These are phyloP conservation scores for Pissodes strobi DNA, from an alignment of 1,140 invertebrate species.

Conservation along the genomic window DNA sequence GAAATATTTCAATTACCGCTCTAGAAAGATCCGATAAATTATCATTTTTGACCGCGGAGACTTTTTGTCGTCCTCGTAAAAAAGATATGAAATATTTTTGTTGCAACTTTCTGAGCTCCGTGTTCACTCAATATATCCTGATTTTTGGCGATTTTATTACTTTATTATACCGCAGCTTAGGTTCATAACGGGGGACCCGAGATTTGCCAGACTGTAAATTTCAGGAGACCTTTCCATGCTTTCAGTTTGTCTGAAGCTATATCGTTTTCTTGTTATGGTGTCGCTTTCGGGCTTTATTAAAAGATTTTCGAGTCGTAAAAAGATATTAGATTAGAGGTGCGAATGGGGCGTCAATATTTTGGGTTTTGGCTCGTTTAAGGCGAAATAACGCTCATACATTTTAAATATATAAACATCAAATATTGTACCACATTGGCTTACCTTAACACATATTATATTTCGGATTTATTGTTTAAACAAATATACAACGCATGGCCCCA, in stretches of 20 bases:
- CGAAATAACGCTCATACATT: too few relatives aligned
- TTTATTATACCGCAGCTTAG: constrained; percentile 54
- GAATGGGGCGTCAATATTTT: background rate
- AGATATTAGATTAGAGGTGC: background rate
- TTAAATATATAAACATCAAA: too few relatives aligned
- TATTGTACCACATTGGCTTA: too few relatives aligned
- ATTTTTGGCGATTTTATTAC: constrained; percentile 55
- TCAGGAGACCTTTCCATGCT: constrained; percentile 33
- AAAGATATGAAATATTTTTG: constrained; percentile 54
- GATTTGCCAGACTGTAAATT: constrained; percentile 52
- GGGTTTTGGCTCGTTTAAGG: too few relatives aligned
- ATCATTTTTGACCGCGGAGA: constrained; percentile 50
- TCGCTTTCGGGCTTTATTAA: constrained; percentile 32
- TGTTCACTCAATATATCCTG: constrained; percentile 55
- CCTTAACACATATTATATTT: too few relatives aligned
- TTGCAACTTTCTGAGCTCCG: constrained; percentile 48
- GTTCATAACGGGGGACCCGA: constrained; percentile 49
- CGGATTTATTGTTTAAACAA: too few relatives aligned
- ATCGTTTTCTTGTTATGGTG: constrained; percentile 21
- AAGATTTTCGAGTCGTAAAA: constrained; percentile 12
- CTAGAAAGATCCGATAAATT: constrained; percentile 47
- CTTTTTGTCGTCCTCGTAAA: constrained; percentile 45
- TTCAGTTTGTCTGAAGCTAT: constrained; percentile 11
- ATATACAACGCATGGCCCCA: too few relatives aligned
- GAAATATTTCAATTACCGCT: constrained; percentile 54